A percentile compares a stretch with the other conserved stretches of the same genome.
Evolutionary conservation across 2,113 vertebrate species (phyloP).

Genomic region (Syngnathus floridae): DNA sequence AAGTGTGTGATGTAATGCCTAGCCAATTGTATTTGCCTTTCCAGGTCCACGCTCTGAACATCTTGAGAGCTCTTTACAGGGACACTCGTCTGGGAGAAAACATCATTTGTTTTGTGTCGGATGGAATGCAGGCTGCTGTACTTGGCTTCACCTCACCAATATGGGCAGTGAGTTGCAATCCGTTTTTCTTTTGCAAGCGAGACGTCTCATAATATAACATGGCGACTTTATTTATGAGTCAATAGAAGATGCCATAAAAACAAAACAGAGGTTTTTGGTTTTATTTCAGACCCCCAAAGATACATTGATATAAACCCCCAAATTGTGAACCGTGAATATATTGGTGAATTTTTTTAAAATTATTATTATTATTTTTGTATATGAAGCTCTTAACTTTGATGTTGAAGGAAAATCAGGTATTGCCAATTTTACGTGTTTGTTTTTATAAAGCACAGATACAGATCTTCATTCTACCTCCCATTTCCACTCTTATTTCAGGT

Average conservation of each 20-base stretch:
- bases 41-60: constrained; percentile 94
- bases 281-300: not conserved
- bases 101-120: constrained; percentile 86
- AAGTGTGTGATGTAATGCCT: not conserved
- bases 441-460: not conserved
- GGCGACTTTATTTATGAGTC: not conserved
- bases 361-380: not conserved
- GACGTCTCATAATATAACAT: not conserved
- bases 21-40: not conserved
- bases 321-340: not conserved
- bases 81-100: constrained; percentile 91
- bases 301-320: not conserved
- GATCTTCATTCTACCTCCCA: not conserved
- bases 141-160: constrained; percentile 89
- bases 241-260: not conserved
- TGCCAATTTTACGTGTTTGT: not conserved
- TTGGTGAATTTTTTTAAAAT: not conserved
- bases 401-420: not conserved
- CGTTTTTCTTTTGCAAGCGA: not conserved
- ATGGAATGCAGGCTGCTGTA: constrained; percentile 84
- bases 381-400: not conserved
- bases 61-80: constrained; percentile 87
- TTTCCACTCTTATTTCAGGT: constrained; percentile 70
- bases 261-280: not conserved
- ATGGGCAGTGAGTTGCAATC: constrained; percentile 86